Evolutionary conservation across 2,888 invertebrate genomes (phyloP), one percentile per base, ranked within the genome.

Genomic region (Octodonta nipae): DNA sequence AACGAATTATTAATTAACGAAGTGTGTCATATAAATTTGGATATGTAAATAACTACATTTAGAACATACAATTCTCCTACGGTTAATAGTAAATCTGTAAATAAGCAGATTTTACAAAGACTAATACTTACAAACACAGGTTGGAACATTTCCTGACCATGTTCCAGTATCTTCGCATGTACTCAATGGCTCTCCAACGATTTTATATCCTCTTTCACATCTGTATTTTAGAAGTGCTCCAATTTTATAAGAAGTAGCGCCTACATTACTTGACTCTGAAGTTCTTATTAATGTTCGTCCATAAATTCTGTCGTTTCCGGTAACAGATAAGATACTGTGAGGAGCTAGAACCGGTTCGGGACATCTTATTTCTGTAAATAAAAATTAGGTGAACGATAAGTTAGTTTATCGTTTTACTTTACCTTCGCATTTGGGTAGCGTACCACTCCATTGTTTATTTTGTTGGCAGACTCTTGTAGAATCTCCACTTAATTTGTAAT

Each of bases 221-320:
- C 87, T 70, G 56, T 89, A 91, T 56, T 88, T 88, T 1, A 83
- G 82, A 11, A 86, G 63, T 0, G 88, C 83, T 1, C 85, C 83
- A 42, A 88, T 84, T 54, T 84, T 81, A 61, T 85, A 88, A 1
- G 85, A 82, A 36, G 80, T 77, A 0, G 80, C 75, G 1, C 65
- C 67, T 6, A 71, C 73, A 46, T 71, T 77, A 2, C 70, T 55
- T 2, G 70, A 67, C 30, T 80, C 82, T 0, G 75, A 63, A 0
- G 86, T 86, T 24, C 82, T 67, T 42, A 87, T 80, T 11, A 86
- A 63, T 0, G 87, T 86, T 14, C 86, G 70, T 0, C 86, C 86
- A 52, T 87, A 86, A 72, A 83, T 81, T 30, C 91, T 70, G 56
- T 91, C 91, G 55, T 89, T 91, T 31, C 87, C 86, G 0, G 88